Evolutionary conservation across 2,113 vertebrate species (phyloP), one percentile per base, ranked within the genome.

Genomic region (Rhadina sibilatrix): DNA sequence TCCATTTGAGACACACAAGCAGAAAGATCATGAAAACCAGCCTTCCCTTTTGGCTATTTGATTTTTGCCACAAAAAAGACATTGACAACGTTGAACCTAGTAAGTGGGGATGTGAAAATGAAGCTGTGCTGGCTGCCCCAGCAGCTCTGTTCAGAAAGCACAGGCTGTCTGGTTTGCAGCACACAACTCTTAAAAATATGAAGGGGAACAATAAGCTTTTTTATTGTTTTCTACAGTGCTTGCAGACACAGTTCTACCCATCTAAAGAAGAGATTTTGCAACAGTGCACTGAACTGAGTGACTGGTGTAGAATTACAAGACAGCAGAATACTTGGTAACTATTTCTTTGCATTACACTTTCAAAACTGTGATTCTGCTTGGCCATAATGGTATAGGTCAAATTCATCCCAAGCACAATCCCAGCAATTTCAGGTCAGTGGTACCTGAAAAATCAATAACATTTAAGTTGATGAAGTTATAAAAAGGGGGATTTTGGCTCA

Each of bases 381-480:
- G 93, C 83, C 89, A 90, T 72, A 91, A 47, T 1, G 2, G 61
- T 15, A 65, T 19, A 83, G 79, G 72, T 91, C 87, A 96, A 91
- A 94, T 86, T 83, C 87, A 93, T 77, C 79, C 70, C 71, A 56
- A 77, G 42, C 63, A 82, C 90, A 83, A 53, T 71, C 72, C 46
- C 27, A 50, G 77, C 65, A 68, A 94, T 89, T 92, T 76, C 89
- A 96, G 71, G 72, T 88, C 90, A 83, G 83, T 53, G n/a, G 64
- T 77, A 94, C 46, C 92, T 82, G 76, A 82, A 95, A 96, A 96
- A 96, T 96, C 92, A 83, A 96, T 95, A 93, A 68, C 72, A 68
- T 94, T 95, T 92, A 75, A 89, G 68, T 7, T 96, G 90, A 92
- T 90, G 72, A 94, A 93, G 72, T 92, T 95, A 49, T n/a, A 94